Percentiles rank a stretch among this genome's conserved stretches.
Evolutionary conservation across 2,888 invertebrate species (phyloP).

Genomic region (Sarcophaga subvicina): DNA sequence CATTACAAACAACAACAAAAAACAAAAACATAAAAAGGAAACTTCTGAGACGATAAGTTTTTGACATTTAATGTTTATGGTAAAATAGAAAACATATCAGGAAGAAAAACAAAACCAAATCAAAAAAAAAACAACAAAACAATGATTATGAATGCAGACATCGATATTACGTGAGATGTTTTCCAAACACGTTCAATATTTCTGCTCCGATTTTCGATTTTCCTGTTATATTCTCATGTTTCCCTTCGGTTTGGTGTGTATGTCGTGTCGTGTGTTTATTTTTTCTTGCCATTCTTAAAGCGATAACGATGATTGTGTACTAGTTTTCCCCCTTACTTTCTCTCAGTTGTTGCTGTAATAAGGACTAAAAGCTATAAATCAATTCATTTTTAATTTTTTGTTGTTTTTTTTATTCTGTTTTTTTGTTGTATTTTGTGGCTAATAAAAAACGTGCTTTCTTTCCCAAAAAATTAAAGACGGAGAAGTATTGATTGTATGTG

Average conservation of each 20-base stretch:
- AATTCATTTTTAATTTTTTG: constrained; percentile 54
- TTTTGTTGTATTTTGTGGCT: constrained; percentile 32
- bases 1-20: too few relatives aligned
- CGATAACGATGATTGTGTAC: neutral
- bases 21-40: too few relatives aligned
- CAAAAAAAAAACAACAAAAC: neutral
- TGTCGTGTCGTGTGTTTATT: too few relatives aligned
- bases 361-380: constrained; percentile 59
- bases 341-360: constrained; percentile 6
- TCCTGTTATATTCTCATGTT: too few relatives aligned
- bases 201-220: too few relatives aligned
- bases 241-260: too few relatives aligned
- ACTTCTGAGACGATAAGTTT: too few relatives aligned
- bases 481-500: too few relatives aligned
- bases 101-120: too few relatives aligned
- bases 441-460: constrained; percentile 51
- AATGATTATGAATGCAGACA: constrained; percentile 39
- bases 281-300: too few relatives aligned
- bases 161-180: constrained; percentile 59
- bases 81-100: too few relatives aligned
- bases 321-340: neutral
- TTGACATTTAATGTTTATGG: too few relatives aligned
- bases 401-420: neutral
- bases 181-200: constrained; percentile 49
- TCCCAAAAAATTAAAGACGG: neutral